Conservation (phyloP, 1,140 invertebrate genomes). For the Cyphomyrmex costatus region DNA sequence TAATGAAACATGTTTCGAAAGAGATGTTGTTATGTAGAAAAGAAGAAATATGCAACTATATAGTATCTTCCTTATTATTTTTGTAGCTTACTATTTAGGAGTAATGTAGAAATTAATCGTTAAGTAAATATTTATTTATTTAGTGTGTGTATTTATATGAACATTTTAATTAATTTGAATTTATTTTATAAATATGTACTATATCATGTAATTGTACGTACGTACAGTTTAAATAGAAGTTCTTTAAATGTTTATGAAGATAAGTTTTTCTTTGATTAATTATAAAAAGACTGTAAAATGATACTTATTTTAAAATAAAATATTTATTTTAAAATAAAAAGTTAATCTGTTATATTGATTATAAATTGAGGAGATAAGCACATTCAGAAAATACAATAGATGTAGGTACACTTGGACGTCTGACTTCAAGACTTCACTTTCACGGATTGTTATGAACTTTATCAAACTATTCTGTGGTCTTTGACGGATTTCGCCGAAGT, state of each 20-base stretch:
- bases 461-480: too few species aligned
- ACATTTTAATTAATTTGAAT: background rate
- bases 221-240: background rate
- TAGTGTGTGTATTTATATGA: background rate
- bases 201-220: background rate
- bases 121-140: background rate
- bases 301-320: too few species aligned
- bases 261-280: background rate
- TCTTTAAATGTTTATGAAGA: too few species aligned
- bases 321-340: too few species aligned
- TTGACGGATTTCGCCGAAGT: too few species aligned
- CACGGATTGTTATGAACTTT: too few species aligned
- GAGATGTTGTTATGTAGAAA: constrained; percentile 8
- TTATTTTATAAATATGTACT: background rate
- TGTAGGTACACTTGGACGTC: too few species aligned
- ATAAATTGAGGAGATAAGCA: too few species aligned
- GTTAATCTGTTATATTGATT: too few species aligned
- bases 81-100: background rate
- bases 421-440: too few species aligned
- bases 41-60: background rate
- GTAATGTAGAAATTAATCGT: background rate
- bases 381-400: too few species aligned
- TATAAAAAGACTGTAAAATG: background rate
- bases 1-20: background rate
- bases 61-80: background rate